These are phyloP conservation scores for Anthophora plumipes DNA, from an alignment of 2,888 invertebrate genomes.

Conservation along the genomic window DNA sequence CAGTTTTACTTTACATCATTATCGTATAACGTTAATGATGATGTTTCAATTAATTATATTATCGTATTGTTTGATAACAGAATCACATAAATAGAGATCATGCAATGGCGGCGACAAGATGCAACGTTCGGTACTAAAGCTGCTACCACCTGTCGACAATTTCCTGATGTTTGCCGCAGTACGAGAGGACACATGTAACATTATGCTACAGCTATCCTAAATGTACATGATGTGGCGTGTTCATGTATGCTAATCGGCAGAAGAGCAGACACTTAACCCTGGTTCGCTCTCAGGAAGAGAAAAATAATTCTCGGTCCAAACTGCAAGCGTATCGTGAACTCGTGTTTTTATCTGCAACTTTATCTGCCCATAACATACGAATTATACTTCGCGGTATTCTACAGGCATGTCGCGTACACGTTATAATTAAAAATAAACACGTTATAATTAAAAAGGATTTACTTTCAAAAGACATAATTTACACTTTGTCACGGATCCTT, in stretches of 20 bases:
- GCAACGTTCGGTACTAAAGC: slow-evolving; percentile 45
- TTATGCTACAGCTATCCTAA: slow-evolving; percentile 58
- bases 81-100: slow-evolving; percentile 41
- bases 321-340: slow-evolving; percentile 13
- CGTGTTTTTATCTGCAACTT: slow-evolving; percentile 26
- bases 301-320: slow-evolving; percentile 58
- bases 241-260: slow-evolving; percentile 74
- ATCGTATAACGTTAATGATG: neutral
- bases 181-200: slow-evolving; percentile 68
- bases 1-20: neutral
- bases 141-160: slow-evolving; percentile 76
- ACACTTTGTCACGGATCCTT: neutral
- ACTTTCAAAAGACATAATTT: slow-evolving; percentile 12
- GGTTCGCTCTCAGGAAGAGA: slow-evolving; percentile 38
- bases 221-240: slow-evolving; percentile 69
- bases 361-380: slow-evolving; percentile 26
- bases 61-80: slow-evolving; percentile 3
- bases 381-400: neutral
- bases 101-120: slow-evolving; percentile 39
- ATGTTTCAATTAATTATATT: slow-evolving; percentile 25
- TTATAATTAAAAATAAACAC: slow-evolving; percentile 27
- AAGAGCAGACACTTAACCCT: slow-evolving; percentile 42
- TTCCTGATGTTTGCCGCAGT: slow-evolving; percentile 77
- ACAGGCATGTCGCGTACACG: neutral
- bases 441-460: too few relatives aligned